phyloP scores from a whole-genome alignment of 2,797 vertebrate species.

The Danio jaintianensis region DNA sequence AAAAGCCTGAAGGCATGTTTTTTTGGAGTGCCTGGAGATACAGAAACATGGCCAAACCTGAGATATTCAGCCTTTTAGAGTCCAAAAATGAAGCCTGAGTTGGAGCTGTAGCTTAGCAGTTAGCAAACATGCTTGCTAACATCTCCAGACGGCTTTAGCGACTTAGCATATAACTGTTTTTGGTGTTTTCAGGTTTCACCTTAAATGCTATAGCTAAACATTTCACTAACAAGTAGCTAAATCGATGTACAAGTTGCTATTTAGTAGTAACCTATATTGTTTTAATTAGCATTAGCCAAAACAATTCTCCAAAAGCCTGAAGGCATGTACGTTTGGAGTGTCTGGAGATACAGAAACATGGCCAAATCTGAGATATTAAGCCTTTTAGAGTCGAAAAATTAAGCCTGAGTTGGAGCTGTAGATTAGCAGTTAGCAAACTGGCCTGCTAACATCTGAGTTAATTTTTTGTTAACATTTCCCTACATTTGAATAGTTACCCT shows the following conservation, averaged over 20 bases:
- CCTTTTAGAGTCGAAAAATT: not conserved
- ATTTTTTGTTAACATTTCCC: too few relatives aligned
- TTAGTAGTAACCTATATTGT: too few relatives aligned
- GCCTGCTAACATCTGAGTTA: not conserved
- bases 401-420: not conserved
- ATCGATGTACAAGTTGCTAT: too few relatives aligned
- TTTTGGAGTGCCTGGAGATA: not conserved
- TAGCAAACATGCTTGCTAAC: not conserved
- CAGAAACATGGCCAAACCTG: not conserved
- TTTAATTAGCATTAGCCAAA: too few relatives aligned
- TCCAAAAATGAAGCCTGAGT: not conserved
- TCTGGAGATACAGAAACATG: too few relatives aligned
- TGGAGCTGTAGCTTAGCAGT: not conserved
- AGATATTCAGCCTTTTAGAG: not conserved
- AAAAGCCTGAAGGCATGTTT: not conserved
- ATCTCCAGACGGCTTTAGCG: too few relatives aligned
- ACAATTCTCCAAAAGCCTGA: too few relatives aligned
- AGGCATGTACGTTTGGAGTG: too few relatives aligned
- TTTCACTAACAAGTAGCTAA: too few relatives aligned
- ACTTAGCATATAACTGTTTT: too few relatives aligned
- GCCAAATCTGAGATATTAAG: not conserved
- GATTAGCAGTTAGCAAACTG: not conserved
- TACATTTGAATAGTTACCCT: too few relatives aligned
- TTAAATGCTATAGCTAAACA: too few relatives aligned
- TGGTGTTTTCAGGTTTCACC: not conserved